Base-by-base conservation (phyloP, 2,888 invertebrate genomes). In the Lamellibrachia columna region DNA sequence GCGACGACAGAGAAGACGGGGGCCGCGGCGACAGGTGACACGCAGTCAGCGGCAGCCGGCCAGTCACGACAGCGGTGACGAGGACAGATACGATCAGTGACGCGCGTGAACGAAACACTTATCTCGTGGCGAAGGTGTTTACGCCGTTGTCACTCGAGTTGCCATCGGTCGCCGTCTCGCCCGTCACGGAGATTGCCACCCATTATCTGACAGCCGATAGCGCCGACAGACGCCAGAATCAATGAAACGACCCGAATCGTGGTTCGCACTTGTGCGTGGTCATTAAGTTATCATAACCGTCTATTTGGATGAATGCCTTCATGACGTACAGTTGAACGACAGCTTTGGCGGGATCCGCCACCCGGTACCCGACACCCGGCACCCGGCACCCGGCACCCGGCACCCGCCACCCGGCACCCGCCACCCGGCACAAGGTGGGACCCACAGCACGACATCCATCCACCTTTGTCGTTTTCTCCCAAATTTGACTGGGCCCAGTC, bases 201-300 rank as follows among this genome's bases (percentile, higher is more conserved):
- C 75, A 75, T 75, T 75, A 75, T 75, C 22, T 75, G 75, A 75
- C 75, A 75, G 75, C 22, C n/a, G 75, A 75, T 75, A 75, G 75
- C 75, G 22, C 22, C 75, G 75, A 75, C 75, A 75, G 75, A 75
- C 75, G 75, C 75, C 75, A 22, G 15, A 75, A 75, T 75, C 75
- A 75, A 75, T 75, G 75, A 75, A 75, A 75, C 75, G 75, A 75
- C 15, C 75, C 75, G 22, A 75, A 75, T 75, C 75, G 15, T n/a
- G 22, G 75, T 75, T 75, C 75, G 22, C 75, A 75, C 75, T 75
- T 75, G 15, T 75, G 75, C 15, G 75, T 22, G 3, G 75, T 75
- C 75, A 75, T 75, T 75, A 75, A 75, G 75, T 75, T 75, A 75
- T 75, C 75, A 75, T 75, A 75, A 75, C 75, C 75, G 22, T n/a